These are phyloP conservation scores for Lumbricus terrestris DNA, from an alignment of 2,888 invertebrate genomes.

Conservation along the genomic window DNA sequence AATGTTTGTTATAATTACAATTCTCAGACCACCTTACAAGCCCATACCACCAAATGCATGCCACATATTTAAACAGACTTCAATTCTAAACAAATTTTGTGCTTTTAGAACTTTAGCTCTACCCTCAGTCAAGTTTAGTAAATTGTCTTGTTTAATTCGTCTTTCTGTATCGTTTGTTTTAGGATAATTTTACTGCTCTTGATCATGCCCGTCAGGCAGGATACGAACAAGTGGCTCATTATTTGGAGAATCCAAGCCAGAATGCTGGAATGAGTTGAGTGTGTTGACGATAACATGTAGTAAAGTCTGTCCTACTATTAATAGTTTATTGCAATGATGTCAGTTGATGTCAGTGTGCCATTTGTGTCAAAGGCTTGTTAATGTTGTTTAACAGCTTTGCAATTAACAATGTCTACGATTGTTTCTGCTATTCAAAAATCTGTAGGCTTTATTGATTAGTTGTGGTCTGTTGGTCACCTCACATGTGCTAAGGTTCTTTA, in stretches of 20 bases:
- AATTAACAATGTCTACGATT: neutral
- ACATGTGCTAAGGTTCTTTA: neutral
- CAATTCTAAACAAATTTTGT: too few relatives aligned
- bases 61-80: too few relatives aligned
- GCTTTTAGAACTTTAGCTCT: neutral
- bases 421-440: neutral
- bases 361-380: neutral
- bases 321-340: neutral
- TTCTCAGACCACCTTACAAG: too few relatives aligned
- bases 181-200: slow-evolving; percentile 55
- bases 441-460: neutral
- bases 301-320: neutral
- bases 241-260: slow-evolving; percentile 21
- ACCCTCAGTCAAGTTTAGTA: too few relatives aligned
- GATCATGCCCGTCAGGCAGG: slow-evolving; percentile 56
- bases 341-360: neutral
- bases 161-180: slow-evolving; percentile 20
- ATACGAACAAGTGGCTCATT: slow-evolving; percentile 40
- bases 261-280: neutral
- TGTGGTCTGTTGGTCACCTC: neutral
- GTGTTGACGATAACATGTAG: neutral
- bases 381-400: neutral
- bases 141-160: neutral
- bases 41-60: too few relatives aligned
- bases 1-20: too few relatives aligned